Conservation (phyloP, 2,113 vertebrate genomes). For the Rhodinocichla rosea region DNA sequence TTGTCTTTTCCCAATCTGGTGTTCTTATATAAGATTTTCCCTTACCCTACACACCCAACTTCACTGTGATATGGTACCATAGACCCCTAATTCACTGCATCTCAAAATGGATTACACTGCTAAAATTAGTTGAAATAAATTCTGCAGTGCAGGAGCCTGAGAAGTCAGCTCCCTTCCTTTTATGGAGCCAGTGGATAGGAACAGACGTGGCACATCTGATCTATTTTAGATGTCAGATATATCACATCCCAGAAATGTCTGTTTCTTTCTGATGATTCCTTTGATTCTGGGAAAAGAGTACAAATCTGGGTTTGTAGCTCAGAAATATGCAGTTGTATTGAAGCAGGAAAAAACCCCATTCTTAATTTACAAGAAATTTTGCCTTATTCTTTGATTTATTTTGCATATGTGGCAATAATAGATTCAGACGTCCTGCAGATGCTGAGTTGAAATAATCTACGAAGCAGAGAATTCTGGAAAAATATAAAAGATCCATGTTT, state of each 20-base stretch:
- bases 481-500: neutral
- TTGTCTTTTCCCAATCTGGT: neutral
- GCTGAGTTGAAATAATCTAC: neutral
- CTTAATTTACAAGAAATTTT: neutral
- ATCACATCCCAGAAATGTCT: neutral
- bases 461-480: neutral
- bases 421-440: neutral
- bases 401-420: neutral
- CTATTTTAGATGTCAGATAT: neutral
- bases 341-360: accelerated
- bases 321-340: neutral
- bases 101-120: neutral
- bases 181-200: neutral
- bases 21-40: neutral
- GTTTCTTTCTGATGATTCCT: neutral
- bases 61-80: neutral
- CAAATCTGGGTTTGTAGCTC: neutral
- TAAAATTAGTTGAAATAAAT: slow-evolving; percentile 5
- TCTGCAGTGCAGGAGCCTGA: neutral
- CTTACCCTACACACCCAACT: neutral
- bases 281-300: neutral
- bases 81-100: neutral
- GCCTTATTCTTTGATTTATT: neutral
- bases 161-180: neutral
- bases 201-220: neutral